Conservation (phyloP, 2,888 invertebrate species). For the Luffia ferchaultella region DNA sequence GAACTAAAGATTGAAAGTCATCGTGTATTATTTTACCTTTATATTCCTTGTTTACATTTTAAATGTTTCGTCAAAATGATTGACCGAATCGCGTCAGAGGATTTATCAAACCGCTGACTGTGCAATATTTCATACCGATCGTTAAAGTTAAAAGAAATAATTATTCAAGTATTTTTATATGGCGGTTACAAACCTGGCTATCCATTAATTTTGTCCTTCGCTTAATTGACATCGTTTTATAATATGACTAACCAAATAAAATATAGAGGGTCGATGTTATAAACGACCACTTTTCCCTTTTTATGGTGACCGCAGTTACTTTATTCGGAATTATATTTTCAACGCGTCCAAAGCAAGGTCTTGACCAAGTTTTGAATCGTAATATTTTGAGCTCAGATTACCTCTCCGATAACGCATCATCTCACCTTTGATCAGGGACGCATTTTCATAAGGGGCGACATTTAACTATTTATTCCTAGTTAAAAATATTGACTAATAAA, state of each 20-base stretch:
- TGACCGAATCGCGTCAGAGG: no score
- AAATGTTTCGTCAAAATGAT: no score
- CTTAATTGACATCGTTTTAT: conserved; percentile 58
- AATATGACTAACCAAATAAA: conserved; percentile 54
- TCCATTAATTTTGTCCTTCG: conserved; percentile 39
- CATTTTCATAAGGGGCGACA: no score
- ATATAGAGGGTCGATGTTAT: conserved; percentile 44
- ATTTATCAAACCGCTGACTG: no score
- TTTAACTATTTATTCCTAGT: no score
- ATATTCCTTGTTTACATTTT: no score
- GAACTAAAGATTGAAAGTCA: no score
- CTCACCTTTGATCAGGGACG: conserved; percentile 51
- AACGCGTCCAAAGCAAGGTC: conserved; percentile 37
- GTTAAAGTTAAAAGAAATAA: no score
- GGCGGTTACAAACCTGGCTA: conserved; percentile 23
- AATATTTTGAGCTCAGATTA: conserved; percentile 67
- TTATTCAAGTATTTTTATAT: no score
- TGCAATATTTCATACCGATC: no score
- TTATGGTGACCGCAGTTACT: conserved; percentile 48
- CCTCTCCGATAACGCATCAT: conserved; percentile 55
- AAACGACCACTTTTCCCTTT: conserved; percentile 46
- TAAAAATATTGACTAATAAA: no score
- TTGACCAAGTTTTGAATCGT: conserved; percentile 65
- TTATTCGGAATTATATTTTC: conserved; percentile 40
- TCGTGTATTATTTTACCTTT: no score